phyloP scores from a whole-genome alignment of 2,888 invertebrate genomes.

The Drosophila sordidula region DNA sequence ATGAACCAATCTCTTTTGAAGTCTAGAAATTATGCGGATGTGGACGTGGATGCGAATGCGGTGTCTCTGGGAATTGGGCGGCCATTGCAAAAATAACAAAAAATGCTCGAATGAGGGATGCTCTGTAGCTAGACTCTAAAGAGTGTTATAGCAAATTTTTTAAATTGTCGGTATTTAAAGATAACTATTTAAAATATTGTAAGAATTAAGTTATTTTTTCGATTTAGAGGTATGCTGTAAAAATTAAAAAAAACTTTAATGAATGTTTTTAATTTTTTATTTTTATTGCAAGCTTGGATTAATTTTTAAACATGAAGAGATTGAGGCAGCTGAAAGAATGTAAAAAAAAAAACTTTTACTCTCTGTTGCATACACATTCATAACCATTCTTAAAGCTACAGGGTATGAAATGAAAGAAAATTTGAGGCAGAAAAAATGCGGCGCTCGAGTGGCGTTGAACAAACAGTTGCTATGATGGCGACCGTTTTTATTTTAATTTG shows the following conservation, averaged over 20 bases:
- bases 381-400: background rate
- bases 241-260: too few species aligned
- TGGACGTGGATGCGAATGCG: conserved; percentile 22
- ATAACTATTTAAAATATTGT: too few species aligned
- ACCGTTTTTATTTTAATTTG: conserved; percentile 52
- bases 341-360: background rate
- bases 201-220: too few species aligned
- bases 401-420: conserved; percentile 25
- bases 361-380: background rate
- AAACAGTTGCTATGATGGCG: conserved; percentile 63
- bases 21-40: conserved; percentile 51
- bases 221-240: too few species aligned
- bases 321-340: too few species aligned
- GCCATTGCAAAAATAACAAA: conserved; percentile 30
- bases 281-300: too few species aligned
- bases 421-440: conserved; percentile 3
- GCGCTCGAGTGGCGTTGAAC: conserved; percentile 43
- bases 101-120: background rate
- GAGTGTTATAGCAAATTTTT: too few species aligned
- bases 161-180: too few species aligned
- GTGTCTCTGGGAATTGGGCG: conserved; percentile 58
- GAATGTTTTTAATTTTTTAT: too few species aligned
- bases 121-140: conserved; percentile 1
- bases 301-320: too few species aligned
- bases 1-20: conserved; percentile 69